Conservation (phyloP, 2,797 vertebrate species). For the Spondyliosoma cantharus region DNA sequence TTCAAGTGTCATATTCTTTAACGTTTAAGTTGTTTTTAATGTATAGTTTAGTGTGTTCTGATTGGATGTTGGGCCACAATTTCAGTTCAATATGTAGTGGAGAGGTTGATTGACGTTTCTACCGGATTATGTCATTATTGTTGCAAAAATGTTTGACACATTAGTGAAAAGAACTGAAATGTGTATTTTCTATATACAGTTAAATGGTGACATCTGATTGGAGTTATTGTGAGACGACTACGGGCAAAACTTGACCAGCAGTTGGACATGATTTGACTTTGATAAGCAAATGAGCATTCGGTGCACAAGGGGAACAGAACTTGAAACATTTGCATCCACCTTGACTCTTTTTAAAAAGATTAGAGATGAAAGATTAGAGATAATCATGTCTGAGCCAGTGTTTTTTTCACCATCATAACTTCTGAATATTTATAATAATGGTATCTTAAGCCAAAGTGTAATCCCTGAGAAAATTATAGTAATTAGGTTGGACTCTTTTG, state of each 20-base stretch:
- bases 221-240: neutral
- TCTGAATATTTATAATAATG: conserved; percentile 42
- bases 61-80: neutral
- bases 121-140: neutral
- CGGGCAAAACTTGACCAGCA: neutral
- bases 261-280: neutral
- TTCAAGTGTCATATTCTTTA: neutral
- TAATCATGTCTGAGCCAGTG: conserved; percentile 39
- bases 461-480: conserved; percentile 48
- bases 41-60: neutral
- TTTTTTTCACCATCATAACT: conserved; percentile 22
- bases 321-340: neutral
- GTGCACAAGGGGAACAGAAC: neutral
- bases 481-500: conserved; percentile 40
- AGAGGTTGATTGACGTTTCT: neutral
- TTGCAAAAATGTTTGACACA: neutral
- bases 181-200: too few relatives aligned
- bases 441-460: conserved; percentile 41
- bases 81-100: neutral
- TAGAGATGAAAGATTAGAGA: conserved; percentile 40
- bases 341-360: conserved; percentile 39
- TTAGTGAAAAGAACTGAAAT: neutral
- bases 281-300: neutral
- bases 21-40: neutral
- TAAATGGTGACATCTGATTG: neutral